Evolutionary conservation across 2,888 invertebrate genomes (phyloP), one percentile per base, ranked within the genome.

Genomic region (Lycia hirtaria): DNA sequence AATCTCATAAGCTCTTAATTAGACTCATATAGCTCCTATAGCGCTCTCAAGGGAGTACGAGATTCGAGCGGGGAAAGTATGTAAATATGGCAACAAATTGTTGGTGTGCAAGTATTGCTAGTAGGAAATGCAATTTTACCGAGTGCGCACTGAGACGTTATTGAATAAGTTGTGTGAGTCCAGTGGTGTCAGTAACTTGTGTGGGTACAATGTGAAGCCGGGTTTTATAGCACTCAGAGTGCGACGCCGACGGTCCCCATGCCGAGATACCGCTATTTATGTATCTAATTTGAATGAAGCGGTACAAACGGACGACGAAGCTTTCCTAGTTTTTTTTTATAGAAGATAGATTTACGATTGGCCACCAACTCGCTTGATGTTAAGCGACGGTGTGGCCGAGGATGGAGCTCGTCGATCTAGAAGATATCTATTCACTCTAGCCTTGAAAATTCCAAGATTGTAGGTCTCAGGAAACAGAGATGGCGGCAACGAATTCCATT

Each of bases 1-100:
- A 72, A 72, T 72, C 70, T 75, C 72, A 73, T 76, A 72, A 74
- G 71, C 69, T 71, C 68, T 67, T 76, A 73, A 76, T 76, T 75
- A 76, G 65, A 62, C 62, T 54, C 69, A 68, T 77, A 75, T 75
- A 72, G 69, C 68, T 65, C 60, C 68, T 70, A 68, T 74, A 72
- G 72, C 70, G 68, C 69, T 66, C 73, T 72, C 67, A 58, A 56
- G 68, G 71, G 69, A 64, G 68, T 65, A 68, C 67, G 66, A 73
- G 72, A 74, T 64, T 56, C 45, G 24, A 14, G 10, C 22, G 49
- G 12, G 9, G 26, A 26, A 47, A 28, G 35, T 56, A 56, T 56
- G 60, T 50, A 56, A 54, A 61, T 51, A 51, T 24, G 45, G 35
- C 32, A 54, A 52, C 44, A 54, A 50, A 30, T 50, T 50, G 48